phyloP scores from a whole-genome alignment of 2,888 invertebrate genomes.

The Tipula lateralis region DNA sequence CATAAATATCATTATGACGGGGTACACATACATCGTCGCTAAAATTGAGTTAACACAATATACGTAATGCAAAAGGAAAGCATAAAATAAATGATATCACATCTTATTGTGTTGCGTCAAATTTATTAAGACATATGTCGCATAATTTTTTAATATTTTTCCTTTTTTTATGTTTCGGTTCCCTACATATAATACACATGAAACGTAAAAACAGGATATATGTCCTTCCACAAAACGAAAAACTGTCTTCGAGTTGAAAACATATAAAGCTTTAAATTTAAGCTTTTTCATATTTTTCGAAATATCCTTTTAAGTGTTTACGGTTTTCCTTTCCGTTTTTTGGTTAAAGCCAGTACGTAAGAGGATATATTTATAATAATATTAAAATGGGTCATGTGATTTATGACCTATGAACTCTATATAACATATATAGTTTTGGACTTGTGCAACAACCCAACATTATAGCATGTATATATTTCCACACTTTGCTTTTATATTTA shows the following conservation, averaged over 20 bases:
- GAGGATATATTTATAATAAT: not conserved
- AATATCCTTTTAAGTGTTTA: conserved; percentile 6
- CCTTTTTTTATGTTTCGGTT: not conserved
- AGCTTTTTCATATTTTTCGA: not conserved
- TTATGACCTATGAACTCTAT: not conserved
- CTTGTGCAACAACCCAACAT: not conserved
- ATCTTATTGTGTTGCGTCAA: conserved; percentile 24
- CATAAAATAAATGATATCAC: conserved; percentile 24
- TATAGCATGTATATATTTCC: not conserved
- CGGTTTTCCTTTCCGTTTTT: not conserved
- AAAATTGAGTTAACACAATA: not conserved
- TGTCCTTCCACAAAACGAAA: not conserved
- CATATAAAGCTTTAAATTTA: conserved; percentile 3
- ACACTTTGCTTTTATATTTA: not conserved
- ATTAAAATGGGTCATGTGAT: not conserved
- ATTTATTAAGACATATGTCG: conserved; percentile 24
- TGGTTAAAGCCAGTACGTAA: not conserved
- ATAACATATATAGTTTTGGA: not conserved
- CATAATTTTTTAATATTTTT: conserved; percentile 13
- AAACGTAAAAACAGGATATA: not conserved
- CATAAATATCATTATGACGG: not conserved
- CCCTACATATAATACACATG: not conserved
- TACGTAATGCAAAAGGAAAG: conserved; percentile 4
- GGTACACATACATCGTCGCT: not conserved
- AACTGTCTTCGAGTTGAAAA: not conserved